These are phyloP conservation scores for Drosophila ambigua DNA, from an alignment of 1,140 invertebrate species.

Conservation along the genomic window DNA sequence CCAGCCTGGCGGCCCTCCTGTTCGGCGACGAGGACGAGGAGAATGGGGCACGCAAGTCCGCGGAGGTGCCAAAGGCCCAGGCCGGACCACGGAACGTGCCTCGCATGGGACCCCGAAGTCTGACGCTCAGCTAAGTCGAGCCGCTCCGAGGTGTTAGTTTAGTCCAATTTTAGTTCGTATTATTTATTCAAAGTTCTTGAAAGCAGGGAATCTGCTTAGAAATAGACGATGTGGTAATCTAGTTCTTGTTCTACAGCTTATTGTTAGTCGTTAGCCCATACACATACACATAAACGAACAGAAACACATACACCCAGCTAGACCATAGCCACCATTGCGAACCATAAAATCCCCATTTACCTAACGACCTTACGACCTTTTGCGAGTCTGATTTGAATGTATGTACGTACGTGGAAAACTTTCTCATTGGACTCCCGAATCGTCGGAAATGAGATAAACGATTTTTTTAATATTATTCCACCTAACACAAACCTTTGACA, in stretches of 20 bases:
- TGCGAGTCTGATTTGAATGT: constrained; percentile 83
- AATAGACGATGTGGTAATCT: constrained; percentile 59
- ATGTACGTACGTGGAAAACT: constrained; percentile 8
- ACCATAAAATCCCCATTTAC: constrained; percentile 15
- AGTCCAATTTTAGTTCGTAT: constrained; percentile 71
- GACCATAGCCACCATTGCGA: constrained; percentile 43
- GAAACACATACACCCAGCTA: constrained; percentile 18
- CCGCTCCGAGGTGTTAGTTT: constrained; percentile 37
- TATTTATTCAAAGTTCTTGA: constrained; percentile 62
- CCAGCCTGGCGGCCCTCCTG: constrained; percentile 73
- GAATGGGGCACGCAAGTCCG: constrained; percentile 59
- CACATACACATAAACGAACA: constrained; percentile 27
- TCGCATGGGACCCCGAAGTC: constrained; percentile 75
- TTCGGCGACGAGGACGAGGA: constrained; percentile 77
- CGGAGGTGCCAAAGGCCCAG: constrained; percentile 28
- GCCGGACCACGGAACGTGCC: constrained; percentile 67
- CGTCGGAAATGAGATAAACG: constrained; percentile 59
- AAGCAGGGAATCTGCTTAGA: constrained; percentile 24
- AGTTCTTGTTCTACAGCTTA: constrained; percentile 61
- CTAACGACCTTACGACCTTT: constrained; percentile 60
- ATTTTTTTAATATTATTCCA: constrained; percentile 30
- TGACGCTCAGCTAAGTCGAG: constrained; percentile 53
- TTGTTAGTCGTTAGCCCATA: constrained; percentile 43
- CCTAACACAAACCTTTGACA: constrained; percentile 19
- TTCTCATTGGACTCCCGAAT: constrained; percentile 84